phyloP scores from a whole-genome alignment of 2,797 vertebrate species.

The Peromyscus melanophrys region DNA sequence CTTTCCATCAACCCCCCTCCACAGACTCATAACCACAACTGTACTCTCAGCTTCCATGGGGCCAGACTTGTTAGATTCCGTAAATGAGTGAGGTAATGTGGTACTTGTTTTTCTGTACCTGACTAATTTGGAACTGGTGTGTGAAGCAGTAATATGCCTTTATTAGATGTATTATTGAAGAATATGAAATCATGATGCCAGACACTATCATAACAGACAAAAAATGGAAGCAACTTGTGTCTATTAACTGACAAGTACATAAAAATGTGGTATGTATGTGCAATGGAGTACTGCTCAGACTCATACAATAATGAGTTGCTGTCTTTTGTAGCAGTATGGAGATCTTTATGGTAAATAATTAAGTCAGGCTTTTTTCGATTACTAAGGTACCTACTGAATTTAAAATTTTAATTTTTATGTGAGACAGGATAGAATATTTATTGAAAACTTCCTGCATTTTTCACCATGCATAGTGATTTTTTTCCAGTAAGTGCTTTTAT shows the following conservation, averaged over 20 bases:
- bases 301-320: neutral
- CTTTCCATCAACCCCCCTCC: rapidly evolving
- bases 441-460: neutral
- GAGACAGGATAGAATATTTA: slow-evolving; percentile 6
- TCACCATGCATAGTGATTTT: neutral
- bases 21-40: neutral
- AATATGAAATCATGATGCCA: neutral
- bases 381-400: neutral
- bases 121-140: neutral
- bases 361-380: neutral
- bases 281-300: neutral
- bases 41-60: neutral
- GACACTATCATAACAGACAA: neutral
- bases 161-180: neutral
- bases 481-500: neutral
- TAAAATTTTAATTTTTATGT: slow-evolving; percentile 47
- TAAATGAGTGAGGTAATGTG: neutral
- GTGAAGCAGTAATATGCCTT: neutral
- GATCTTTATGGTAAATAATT: neutral
- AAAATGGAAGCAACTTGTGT: neutral
- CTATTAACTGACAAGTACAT: neutral
- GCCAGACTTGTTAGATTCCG: neutral
- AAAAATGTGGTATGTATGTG: neutral
- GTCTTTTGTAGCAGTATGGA: neutral
- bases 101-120: neutral